Percentiles rank a stretch among this genome's conserved stretches.
Evolutionary conservation across 2,797 vertebrate species (phyloP).

Genomic region (Sebastes minor): DNA sequence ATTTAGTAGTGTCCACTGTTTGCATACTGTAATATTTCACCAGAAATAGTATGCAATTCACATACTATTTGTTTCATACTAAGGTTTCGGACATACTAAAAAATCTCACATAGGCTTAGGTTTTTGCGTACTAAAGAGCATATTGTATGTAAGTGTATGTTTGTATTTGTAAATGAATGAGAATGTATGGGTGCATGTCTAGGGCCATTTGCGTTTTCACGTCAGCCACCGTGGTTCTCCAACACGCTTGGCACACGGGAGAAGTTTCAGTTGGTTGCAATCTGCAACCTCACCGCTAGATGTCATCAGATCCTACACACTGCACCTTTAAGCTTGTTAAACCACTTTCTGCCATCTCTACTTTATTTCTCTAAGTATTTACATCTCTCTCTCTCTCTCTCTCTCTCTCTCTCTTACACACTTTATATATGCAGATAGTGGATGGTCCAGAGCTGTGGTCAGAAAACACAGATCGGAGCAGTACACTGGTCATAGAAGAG

Average conservation of each 20-base stretch:
- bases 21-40: no score
- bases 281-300: background rate
- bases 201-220: background rate
- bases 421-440: constrained; percentile 64
- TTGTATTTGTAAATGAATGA: no score
- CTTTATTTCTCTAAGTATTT: background rate
- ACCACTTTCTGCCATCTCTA: background rate
- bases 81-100: no score
- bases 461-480: constrained; percentile 75
- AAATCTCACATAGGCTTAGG: no score
- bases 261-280: background rate
- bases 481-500: constrained; percentile 75
- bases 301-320: background rate
- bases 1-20: no score
- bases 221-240: background rate
- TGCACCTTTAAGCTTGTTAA: background rate
- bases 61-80: no score
- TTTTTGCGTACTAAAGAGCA: no score
- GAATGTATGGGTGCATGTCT: rapidly evolving
- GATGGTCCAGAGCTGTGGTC: constrained; percentile 71
- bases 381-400: background rate
- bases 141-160: no score
- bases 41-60: no score
- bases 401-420: background rate
- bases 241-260: no score